Conservation (phyloP, 2,888 invertebrate genomes). For the Agonum fuliginosum region DNA sequence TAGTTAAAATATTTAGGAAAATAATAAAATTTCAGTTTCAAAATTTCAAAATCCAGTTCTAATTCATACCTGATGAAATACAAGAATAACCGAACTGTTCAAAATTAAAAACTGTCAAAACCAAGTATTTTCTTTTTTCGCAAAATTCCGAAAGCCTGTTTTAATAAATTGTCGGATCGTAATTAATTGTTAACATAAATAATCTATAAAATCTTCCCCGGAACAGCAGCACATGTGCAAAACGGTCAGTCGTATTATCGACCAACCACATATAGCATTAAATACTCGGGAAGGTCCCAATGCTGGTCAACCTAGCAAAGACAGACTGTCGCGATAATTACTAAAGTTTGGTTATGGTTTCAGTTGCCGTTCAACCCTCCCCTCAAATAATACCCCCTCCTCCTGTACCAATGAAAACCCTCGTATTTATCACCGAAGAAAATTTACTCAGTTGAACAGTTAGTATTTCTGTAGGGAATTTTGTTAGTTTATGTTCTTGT, state of each 20-base stretch:
- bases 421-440: conserved; percentile 37
- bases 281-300: conserved; percentile 67
- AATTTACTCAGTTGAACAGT: conserved; percentile 26
- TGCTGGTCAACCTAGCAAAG: conserved; percentile 67
- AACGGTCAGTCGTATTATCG: conserved; percentile 9
- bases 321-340: conserved; percentile 69
- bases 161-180: too few relatives aligned
- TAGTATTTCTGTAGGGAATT: conserved; percentile 6
- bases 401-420: conserved; percentile 1
- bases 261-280: conserved; percentile 66
- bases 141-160: too few relatives aligned
- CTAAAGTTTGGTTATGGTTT: conserved; percentile 68
- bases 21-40: too few relatives aligned
- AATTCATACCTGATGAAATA: too few relatives aligned
- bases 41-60: too few relatives aligned
- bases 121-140: too few relatives aligned
- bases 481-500: conserved; percentile 3
- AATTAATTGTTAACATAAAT: too few relatives aligned
- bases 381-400: conserved; percentile 21
- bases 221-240: neutral
- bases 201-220: neutral
- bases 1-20: too few relatives aligned
- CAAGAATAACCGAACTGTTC: too few relatives aligned
- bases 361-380: conserved; percentile 21
- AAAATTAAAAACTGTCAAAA: too few relatives aligned